phyloP scores from a whole-genome alignment of 2,797 vertebrate species.

The Mastacembelus armatus region DNA sequence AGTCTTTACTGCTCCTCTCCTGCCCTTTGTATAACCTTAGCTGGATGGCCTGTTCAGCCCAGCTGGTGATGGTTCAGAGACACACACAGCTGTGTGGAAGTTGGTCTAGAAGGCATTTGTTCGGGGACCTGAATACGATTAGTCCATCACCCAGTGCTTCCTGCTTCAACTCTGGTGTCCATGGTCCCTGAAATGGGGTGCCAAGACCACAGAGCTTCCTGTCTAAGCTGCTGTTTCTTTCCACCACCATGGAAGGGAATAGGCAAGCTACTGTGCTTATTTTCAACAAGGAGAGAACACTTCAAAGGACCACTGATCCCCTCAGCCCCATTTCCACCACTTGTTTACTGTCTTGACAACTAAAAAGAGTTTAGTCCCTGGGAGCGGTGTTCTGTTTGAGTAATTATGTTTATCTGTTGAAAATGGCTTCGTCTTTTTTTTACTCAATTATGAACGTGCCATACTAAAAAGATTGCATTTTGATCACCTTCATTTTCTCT shows the following conservation, averaged over 20 bases:
- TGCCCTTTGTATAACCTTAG: constrained; percentile 73
- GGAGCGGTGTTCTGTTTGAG: constrained; percentile 40
- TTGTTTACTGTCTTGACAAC: constrained; percentile 73
- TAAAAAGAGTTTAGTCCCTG: constrained; percentile 59
- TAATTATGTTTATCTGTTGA: constrained; percentile 63
- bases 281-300: constrained; percentile 61
- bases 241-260: constrained; percentile 42
- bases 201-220: constrained; percentile 73
- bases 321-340: constrained; percentile 57
- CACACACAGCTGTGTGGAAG: constrained; percentile 73
- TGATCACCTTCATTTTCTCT: constrained; percentile 43
- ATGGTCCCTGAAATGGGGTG: constrained; percentile 60
- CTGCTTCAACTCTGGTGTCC: constrained; percentile 68
- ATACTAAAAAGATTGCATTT: constrained; percentile 50
- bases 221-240: constrained; percentile 52
- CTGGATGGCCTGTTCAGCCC: constrained; percentile 62
- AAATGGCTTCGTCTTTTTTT: constrained; percentile 25
- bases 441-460: constrained; percentile 44
- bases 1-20: constrained; percentile 26
- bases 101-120: constrained; percentile 70
- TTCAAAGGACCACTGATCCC: constrained; percentile 69
- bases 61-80: constrained; percentile 72
- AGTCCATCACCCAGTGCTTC: constrained; percentile 62
- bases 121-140: constrained; percentile 76
- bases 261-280: constrained; percentile 68